Evolutionary conservation across 2,797 vertebrate genomes (phyloP).

Genomic region (Kryptolebias ocellatus): DNA sequence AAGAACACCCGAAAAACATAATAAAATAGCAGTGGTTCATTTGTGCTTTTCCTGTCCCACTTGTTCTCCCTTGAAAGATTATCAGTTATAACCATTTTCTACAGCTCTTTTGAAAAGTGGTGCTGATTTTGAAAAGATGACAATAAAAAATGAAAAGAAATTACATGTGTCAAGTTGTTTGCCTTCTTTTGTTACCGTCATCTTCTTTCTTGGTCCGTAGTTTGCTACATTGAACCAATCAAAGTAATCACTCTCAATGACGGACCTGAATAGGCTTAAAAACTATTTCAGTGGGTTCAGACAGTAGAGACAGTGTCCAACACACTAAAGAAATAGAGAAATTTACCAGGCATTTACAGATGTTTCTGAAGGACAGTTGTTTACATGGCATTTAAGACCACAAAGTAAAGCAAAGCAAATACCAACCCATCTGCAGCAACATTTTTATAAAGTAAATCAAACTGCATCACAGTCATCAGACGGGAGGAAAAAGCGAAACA

Average conservation of each 20-base stretch:
- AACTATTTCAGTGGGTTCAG: background rate
- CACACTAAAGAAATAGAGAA: background rate
- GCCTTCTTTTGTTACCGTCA: background rate
- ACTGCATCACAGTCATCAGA: slow-evolving; percentile 10
- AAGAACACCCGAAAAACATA: no score
- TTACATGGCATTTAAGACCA: background rate
- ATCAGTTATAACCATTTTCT: no score
- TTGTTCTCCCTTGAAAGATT: no score
- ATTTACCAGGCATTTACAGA: background rate
- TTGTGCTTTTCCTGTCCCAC: no score
- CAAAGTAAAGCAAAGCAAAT: background rate
- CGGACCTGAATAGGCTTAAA: background rate
- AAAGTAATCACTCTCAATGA: background rate
- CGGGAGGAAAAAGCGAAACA: background rate
- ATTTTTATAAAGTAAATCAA: slow-evolving; percentile 13
- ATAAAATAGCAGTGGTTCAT: no score
- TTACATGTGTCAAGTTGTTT: background rate
- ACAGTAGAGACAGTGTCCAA: background rate
- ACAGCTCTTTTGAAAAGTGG: no score
- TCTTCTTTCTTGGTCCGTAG: background rate
- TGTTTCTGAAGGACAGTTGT: background rate
- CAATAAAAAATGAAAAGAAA: background rate
- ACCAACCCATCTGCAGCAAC: background rate
- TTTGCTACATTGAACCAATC: background rate
- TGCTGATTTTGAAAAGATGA: no score